Conservation (phyloP, 2,888 invertebrate species). For the Xylophagus ater region DNA sequence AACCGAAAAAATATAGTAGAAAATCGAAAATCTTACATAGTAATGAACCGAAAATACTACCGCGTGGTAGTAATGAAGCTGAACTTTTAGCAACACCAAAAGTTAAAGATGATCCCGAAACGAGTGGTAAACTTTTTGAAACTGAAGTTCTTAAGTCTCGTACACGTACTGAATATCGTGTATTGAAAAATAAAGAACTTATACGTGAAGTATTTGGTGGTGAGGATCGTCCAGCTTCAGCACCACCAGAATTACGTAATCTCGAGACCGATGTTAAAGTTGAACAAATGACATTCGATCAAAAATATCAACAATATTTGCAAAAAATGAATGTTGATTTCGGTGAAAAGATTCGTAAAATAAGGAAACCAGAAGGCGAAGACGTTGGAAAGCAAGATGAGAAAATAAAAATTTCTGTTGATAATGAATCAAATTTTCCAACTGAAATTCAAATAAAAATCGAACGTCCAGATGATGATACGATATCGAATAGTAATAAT, state of each 20-base stretch:
- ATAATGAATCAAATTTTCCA: too few relatives aligned
- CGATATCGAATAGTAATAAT: too few relatives aligned
- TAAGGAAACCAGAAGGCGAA: constrained; percentile 5
- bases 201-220: constrained; percentile 71
- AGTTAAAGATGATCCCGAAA: constrained; percentile 8
- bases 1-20: constrained; percentile 6
- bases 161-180: constrained; percentile 63
- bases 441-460: constrained; percentile 10
- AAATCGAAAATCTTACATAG: background rate
- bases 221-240: constrained; percentile 65
- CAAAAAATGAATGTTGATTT: constrained; percentile 27
- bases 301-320: constrained; percentile 34
- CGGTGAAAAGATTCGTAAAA: constrained; percentile 16
- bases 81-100: constrained; percentile 24
- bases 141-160: constrained; percentile 61
- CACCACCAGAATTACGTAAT: constrained; percentile 48
- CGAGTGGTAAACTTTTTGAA: constrained; percentile 45
- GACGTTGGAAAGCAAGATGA: background rate
- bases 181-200: constrained; percentile 60
- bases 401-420: background rate
- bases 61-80: constrained; percentile 21
- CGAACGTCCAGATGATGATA: constrained; percentile 13
- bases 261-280: constrained; percentile 32
- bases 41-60: constrained; percentile 15
- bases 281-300: constrained; percentile 26